Evolutionary conservation across 2,113 vertebrate genomes (phyloP).

Genomic region (Ciconia boyciana): DNA sequence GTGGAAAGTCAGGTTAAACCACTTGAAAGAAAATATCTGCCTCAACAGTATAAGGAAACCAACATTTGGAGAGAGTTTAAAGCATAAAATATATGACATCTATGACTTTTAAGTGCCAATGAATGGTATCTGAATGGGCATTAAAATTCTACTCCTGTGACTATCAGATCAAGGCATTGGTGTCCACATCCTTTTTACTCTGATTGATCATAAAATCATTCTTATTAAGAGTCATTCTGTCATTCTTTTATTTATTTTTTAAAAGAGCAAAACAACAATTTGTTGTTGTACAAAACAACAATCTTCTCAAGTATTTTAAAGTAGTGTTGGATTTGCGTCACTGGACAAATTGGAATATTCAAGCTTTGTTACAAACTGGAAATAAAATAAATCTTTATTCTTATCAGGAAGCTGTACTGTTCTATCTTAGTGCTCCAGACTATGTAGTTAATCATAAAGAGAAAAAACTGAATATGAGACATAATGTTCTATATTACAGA

Average conservation of each 20-base stretch:
- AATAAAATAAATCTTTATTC: neutral
- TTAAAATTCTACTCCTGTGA: neutral
- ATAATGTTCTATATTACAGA: neutral
- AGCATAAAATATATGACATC: neutral
- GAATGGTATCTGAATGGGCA: neutral
- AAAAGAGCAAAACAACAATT: neutral
- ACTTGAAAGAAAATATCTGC: neutral
- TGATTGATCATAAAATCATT: neutral
- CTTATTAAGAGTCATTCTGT: neutral
- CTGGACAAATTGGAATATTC: neutral
- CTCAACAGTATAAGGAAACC: neutral
- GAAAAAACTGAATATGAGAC: neutral
- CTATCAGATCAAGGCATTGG: neutral
- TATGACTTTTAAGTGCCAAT: neutral
- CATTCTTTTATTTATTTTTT: neutral
- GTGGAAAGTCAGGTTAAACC: neutral
- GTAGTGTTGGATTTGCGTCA: neutral
- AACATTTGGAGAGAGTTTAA: neutral
- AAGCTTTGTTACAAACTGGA: neutral
- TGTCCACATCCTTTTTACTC: neutral
- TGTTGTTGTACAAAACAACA: neutral
- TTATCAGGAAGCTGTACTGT: neutral
- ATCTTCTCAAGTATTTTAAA: neutral
- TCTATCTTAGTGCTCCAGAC: neutral
- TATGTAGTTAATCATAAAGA: neutral